phyloP scores from a whole-genome alignment of 2,797 vertebrate species.

The Danio choprae region DNA sequence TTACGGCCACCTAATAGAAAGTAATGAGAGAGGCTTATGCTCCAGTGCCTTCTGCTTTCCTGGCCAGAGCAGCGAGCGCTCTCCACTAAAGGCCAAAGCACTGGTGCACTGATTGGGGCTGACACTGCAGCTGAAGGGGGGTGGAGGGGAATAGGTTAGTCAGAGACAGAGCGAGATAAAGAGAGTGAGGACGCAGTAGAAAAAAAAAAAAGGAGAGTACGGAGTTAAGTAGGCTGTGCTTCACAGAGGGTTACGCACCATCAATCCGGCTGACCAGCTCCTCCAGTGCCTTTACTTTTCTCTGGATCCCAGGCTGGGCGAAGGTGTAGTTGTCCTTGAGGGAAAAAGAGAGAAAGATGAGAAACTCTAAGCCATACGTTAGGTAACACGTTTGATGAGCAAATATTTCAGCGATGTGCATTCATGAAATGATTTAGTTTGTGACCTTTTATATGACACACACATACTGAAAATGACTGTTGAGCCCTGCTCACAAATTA shows the following conservation, averaged over 20 bases:
- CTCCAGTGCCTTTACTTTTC: constrained; percentile 92
- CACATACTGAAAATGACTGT: too few species aligned
- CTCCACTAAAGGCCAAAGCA: constrained; percentile 60
- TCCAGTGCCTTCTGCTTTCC: constrained; percentile 66
- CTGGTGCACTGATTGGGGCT: constrained; percentile 57
- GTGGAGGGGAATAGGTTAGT: neutral
- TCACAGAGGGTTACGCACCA: constrained; percentile 80
- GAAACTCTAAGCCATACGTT: constrained; percentile 2
- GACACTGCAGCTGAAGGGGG: constrained; percentile 56
- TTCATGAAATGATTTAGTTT: too few species aligned
- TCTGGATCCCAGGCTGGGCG: constrained; percentile 96
- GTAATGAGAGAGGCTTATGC: constrained; percentile 71
- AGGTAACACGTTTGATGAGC: neutral
- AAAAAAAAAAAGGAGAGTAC: constrained; percentile 19
- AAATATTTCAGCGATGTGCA: too few species aligned
- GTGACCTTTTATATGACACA: too few species aligned
- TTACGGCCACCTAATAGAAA: constrained; percentile 74
- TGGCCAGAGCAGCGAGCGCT: constrained; percentile 58
- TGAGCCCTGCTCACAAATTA: too few species aligned
- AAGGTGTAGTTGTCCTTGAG: constrained; percentile 93
- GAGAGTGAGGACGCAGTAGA: neutral
- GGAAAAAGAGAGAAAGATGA: constrained; percentile 41
- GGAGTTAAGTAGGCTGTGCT: constrained; percentile 8
- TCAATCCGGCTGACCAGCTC: constrained; percentile 96
- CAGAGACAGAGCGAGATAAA: neutral